Conservation (phyloP, 1,140 invertebrate genomes). For the Thalassaphorura encarpata region DNA sequence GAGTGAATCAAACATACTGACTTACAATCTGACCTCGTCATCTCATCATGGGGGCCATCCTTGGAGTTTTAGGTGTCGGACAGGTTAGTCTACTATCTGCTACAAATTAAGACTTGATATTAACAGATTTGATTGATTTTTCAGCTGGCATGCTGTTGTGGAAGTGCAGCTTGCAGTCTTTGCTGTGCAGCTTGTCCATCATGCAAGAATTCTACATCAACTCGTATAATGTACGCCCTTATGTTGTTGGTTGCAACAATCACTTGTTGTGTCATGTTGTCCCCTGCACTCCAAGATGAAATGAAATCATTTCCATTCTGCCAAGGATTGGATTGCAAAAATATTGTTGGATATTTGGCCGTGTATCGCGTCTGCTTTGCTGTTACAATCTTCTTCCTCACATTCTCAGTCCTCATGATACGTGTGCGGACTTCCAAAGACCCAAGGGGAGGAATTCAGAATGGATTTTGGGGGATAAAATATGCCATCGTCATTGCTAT, state of each 20-base stretch:
- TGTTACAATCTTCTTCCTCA: slow-evolving; percentile 80
- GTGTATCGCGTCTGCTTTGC: slow-evolving; percentile 92
- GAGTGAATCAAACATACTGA: no score
- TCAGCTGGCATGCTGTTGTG: slow-evolving; percentile 94
- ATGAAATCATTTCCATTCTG: slow-evolving; percentile 59
- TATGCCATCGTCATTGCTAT: slow-evolving; percentile 87
- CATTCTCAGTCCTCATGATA: slow-evolving; percentile 91
- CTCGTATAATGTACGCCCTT: slow-evolving; percentile 91
- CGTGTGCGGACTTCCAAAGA: slow-evolving; percentile 87
- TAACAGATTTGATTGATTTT: no score
- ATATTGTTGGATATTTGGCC: slow-evolving; percentile 77
- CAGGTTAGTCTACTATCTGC: no score
- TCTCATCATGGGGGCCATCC: no score
- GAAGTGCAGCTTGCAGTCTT: slow-evolving; percentile 88
- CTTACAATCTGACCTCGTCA: no score
- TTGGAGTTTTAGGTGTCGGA: no score
- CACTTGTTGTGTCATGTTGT: slow-evolving; percentile 78
- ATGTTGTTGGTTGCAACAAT: slow-evolving; percentile 85
- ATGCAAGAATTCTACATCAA: slow-evolving; percentile 92
- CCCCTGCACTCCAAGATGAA: slow-evolving; percentile 72
- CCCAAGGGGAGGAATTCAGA: slow-evolving; percentile 86
- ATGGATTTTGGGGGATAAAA: slow-evolving; percentile 99
- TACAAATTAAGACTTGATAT: no score
- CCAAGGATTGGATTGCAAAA: slow-evolving; percentile 56
- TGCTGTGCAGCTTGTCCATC: slow-evolving; percentile 94